These are phyloP conservation scores for Heliconius melpomene DNA, from an alignment of 1,140 invertebrate species.

Conservation along the genomic window DNA sequence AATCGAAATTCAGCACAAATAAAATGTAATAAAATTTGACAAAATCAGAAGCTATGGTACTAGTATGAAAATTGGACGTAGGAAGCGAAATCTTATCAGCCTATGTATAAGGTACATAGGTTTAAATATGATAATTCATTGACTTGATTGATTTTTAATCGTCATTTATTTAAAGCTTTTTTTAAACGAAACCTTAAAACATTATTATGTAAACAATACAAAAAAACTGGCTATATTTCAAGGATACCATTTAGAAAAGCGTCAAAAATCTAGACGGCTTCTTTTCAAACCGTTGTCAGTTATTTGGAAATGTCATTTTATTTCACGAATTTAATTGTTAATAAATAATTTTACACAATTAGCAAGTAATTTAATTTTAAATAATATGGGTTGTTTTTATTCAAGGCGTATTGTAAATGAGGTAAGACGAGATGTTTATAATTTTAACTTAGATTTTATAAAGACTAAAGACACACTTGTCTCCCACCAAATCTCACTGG, in stretches of 20 bases:
- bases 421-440: conserved; percentile 42
- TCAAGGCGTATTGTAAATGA: conserved; percentile 50
- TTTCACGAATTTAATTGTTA: conserved; percentile 53
- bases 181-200: background rate
- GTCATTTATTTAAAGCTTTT: background rate
- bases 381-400: conserved; percentile 68
- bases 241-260: conserved; percentile 44
- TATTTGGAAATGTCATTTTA: conserved; percentile 72
- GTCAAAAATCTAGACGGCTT: conserved; percentile 66
- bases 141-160: too few relatives aligned
- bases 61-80: too few relatives aligned
- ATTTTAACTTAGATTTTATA: background rate
- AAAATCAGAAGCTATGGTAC: too few relatives aligned
- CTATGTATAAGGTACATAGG: too few relatives aligned
- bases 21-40: too few relatives aligned
- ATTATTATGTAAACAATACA: background rate
- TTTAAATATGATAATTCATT: too few relatives aligned
- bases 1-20: too few relatives aligned
- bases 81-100: too few relatives aligned
- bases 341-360: conserved; percentile 56
- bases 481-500: too few relatives aligned
- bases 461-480: background rate
- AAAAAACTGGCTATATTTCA: conserved; percentile 8
- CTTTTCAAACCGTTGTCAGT: conserved; percentile 64
- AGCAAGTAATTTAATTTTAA: conserved; percentile 46